Conservation (phyloP, 2,888 invertebrate genomes). For the Synanthedon tipuliformis region DNA sequence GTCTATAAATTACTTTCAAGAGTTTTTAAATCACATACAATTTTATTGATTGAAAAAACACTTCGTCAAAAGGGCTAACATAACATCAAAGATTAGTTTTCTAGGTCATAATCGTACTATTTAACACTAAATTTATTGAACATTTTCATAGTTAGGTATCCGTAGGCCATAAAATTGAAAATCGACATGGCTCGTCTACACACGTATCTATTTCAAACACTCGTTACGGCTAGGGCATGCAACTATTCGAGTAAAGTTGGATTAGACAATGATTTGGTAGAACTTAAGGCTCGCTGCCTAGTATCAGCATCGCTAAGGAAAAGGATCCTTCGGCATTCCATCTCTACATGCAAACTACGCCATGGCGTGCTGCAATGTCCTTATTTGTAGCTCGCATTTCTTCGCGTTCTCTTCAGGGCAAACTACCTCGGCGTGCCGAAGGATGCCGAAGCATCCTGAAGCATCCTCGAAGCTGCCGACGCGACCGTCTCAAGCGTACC, state of each 20-base stretch:
- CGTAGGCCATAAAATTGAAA: conserved; percentile 39
- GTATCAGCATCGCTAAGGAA: too few species aligned
- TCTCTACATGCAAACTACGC: too few species aligned
- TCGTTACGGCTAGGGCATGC: conserved; percentile 50
- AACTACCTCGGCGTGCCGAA: too few species aligned
- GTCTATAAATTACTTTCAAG: not conserved
- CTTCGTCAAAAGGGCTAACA: not conserved
- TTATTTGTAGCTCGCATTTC: too few species aligned
- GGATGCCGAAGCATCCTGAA: too few species aligned
- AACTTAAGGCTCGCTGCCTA: not conserved
- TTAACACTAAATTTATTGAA: conserved; percentile 14
- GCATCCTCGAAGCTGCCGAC: too few species aligned
- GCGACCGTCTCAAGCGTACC: too few species aligned
- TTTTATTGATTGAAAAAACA: not conserved
- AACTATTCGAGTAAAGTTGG: conserved; percentile 23
- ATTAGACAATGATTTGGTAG: not conserved
- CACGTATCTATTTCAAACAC: conserved; percentile 48
- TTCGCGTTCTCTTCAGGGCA: too few species aligned
- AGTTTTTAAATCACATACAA: not conserved
- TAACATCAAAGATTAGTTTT: not conserved
- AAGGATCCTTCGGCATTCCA: too few species aligned
- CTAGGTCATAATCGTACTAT: not conserved
- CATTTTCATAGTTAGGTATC: conserved; percentile 14
- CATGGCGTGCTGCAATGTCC: too few species aligned
- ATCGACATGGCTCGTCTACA: conserved; percentile 42